Percentiles rank a stretch among this genome's conserved stretches.
These are phyloP conservation scores for Mungos mungo DNA, from an alignment of 2,113 vertebrate genomes.

Conservation along the genomic window DNA sequence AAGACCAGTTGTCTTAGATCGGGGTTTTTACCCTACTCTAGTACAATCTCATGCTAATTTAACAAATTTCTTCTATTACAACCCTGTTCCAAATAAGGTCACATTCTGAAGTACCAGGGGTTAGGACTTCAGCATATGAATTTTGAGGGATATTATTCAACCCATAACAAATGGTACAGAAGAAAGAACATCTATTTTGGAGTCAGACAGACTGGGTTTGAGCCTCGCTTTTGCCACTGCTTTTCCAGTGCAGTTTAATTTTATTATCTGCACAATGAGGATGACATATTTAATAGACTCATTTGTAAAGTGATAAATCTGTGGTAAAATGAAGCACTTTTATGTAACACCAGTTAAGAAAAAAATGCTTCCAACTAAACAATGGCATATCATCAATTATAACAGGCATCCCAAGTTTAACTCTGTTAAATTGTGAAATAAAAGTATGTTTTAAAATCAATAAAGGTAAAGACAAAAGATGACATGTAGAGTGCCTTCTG, in stretches of 20 bases:
- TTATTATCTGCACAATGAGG: neutral
- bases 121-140: neutral
- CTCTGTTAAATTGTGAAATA: neutral
- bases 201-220: neutral
- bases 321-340: neutral
- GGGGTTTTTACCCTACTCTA: neutral
- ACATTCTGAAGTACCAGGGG: neutral
- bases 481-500: neutral
- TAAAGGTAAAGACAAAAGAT: neutral
- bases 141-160: neutral
- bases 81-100: neutral
- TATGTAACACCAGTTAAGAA: neutral
- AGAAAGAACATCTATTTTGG: neutral
- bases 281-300: neutral
- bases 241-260: constrained; percentile 5
- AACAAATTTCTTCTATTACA: neutral
- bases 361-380: neutral
- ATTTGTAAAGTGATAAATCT: neutral
- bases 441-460: neutral
- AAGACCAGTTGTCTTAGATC: neutral
- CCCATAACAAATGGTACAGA: neutral
- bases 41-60: neutral
- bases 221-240: neutral
- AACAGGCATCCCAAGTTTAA: neutral
- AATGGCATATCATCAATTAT: neutral